phyloP scores from a whole-genome alignment of 2,888 invertebrate species.

The Adelognathus sp. region DNA sequence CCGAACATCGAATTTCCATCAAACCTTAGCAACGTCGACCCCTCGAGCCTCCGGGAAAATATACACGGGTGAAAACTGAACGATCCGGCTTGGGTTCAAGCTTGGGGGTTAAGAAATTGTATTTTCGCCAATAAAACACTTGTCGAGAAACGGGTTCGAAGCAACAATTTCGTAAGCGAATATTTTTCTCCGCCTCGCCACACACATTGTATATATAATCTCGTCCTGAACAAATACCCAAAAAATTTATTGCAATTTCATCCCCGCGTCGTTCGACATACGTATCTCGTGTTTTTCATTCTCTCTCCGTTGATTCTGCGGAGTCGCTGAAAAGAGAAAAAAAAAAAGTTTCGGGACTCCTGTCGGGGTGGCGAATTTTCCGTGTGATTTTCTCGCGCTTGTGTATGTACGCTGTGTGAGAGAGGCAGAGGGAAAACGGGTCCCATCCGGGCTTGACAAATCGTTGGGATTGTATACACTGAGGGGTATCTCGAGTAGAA shows the following conservation, averaged over 20 bases:
- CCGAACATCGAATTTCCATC: too few species aligned
- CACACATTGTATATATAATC: neutral
- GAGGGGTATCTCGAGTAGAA: constrained; percentile 15
- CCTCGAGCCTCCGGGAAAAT: too few species aligned
- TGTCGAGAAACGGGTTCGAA: too few species aligned
- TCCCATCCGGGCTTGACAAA: constrained; percentile 40
- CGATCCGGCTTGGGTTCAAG: too few species aligned
- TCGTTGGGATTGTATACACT: constrained; percentile 33
- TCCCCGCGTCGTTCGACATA: neutral
- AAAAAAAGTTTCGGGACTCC: neutral
- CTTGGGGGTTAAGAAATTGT: too few species aligned
- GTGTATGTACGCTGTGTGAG: neutral
- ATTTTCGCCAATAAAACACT: neutral
- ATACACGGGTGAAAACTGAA: too few species aligned
- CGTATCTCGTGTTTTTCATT: neutral
- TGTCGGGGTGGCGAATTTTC: constrained; percentile 6
- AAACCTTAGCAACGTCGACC: too few species aligned
- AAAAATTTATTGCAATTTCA: constrained; percentile 4
- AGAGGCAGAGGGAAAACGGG: neutral
- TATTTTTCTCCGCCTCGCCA: neutral
- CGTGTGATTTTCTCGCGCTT: constrained; percentile 25
- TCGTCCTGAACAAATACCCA: constrained; percentile 16
- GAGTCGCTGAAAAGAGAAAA: neutral
- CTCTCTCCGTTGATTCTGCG: neutral
- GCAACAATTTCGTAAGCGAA: too few species aligned